These are phyloP conservation scores for Drosophila borealis DNA, from an alignment of 2,888 invertebrate genomes.

Conservation along the genomic window DNA sequence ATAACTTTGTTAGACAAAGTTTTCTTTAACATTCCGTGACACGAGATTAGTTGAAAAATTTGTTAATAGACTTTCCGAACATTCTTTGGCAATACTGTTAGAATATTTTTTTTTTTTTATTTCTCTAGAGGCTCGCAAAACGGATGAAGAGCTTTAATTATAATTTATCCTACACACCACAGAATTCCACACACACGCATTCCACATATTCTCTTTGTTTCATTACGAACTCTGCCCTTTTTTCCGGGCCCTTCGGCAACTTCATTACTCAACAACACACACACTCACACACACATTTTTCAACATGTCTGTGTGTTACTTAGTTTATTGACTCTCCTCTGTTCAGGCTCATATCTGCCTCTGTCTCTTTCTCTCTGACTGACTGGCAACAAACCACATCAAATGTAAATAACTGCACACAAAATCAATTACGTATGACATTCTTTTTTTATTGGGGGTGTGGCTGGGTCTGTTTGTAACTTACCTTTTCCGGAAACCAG, in stretches of 20 bases:
- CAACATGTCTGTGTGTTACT: slow-evolving; percentile 13
- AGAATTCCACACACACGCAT: slow-evolving; percentile 42
- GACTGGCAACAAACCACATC: slow-evolving; percentile 61
- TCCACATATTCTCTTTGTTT: slow-evolving; percentile 59
- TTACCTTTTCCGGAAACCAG: slow-evolving; percentile 96
- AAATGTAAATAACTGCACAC: slow-evolving; percentile 73
- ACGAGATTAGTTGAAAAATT: slow-evolving; percentile 32
- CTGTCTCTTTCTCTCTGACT: slow-evolving; percentile 8
- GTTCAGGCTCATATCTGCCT: slow-evolving; percentile 22
- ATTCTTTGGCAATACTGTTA: slow-evolving; percentile 24
- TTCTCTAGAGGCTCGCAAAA: slow-evolving; percentile 4
- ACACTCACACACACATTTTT: neutral
- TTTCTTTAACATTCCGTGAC: slow-evolving; percentile 11
- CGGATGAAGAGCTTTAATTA: slow-evolving; percentile 52
- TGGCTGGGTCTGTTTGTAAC: slow-evolving; percentile 44
- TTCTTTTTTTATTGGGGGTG: slow-evolving; percentile 37
- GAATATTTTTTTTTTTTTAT: slow-evolving; percentile 1
- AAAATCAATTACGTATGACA: slow-evolving; percentile 65
- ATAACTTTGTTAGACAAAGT: slow-evolving; percentile 11
- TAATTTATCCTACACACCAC: slow-evolving; percentile 42
- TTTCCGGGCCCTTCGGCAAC: slow-evolving; percentile 42
- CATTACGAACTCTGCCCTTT: slow-evolving; percentile 53
- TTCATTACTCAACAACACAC: slow-evolving; percentile 53
- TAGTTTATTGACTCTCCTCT: slow-evolving; percentile 56
- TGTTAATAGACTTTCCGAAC: slow-evolving; percentile 30